A percentile compares a stretch with the other conserved stretches of the same genome.
These are phyloP conservation scores for Anser cygnoides DNA, from an alignment of 2,113 vertebrate species.

Conservation along the genomic window DNA sequence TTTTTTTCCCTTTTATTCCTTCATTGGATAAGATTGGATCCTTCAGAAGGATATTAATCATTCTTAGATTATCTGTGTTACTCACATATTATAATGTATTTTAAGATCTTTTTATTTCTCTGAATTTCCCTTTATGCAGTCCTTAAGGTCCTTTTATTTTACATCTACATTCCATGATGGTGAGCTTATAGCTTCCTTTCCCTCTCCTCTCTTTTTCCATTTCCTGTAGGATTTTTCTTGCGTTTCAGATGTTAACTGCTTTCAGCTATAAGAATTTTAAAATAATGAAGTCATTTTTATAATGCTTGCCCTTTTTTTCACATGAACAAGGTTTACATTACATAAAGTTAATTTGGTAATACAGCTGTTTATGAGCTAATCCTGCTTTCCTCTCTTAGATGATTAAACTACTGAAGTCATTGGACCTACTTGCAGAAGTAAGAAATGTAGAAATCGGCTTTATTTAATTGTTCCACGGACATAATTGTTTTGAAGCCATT, in stretches of 20 bases:
- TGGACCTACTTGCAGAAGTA: constrained; percentile 6
- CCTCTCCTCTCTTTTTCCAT: not conserved
- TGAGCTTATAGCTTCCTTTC: constrained; percentile 44
- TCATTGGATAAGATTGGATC: not conserved
- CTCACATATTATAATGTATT: not conserved
- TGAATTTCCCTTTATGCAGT: not conserved
- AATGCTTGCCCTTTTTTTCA: not conserved
- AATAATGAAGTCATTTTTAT: not conserved
- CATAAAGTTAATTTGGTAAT: not conserved
- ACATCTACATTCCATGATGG: not conserved
- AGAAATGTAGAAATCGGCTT: not conserved
- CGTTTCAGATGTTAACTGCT: constrained; percentile 15
- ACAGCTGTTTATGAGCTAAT: constrained; percentile 22
- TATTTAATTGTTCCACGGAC: constrained; percentile 5
- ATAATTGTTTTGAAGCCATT: not conserved
- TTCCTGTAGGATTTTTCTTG: constrained; percentile 18
- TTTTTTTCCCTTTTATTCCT: not conserved
- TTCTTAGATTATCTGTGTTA: not conserved
- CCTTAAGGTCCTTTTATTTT: constrained; percentile 34
- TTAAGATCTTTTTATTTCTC: not conserved
- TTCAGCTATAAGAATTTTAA: not conserved
- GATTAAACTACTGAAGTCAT: not conserved
- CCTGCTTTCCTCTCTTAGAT: constrained; percentile 18
- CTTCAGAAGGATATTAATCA: not conserved
- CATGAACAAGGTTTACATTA: not conserved